Base-by-base conservation (phyloP, 64 coral and sea anemone genomes). In the Actinia tenebrosa region DNA sequence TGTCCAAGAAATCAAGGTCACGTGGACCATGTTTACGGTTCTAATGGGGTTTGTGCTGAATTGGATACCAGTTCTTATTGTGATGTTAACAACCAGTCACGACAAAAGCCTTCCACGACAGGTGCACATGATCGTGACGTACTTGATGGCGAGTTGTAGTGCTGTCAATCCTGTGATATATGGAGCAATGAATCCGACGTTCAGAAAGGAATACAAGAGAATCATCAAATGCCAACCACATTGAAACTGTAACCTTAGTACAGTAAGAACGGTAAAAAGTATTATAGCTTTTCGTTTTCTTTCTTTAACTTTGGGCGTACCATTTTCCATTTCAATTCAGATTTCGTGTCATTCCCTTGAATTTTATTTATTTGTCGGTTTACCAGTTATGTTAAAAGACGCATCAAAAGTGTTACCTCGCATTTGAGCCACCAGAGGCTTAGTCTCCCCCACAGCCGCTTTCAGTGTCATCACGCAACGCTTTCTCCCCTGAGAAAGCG, bases 81-180 rank as follows among this genome's bases (percentile, higher is more conserved):
- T 42, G 10, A 6, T 15, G 13, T 79, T 79, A 42, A 47, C 20
- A 17, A 42, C 22, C 23, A 79, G 77, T 19, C 45, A 79, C 18
- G 26, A 79, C 77, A 79, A 88, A 20, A 80, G 3, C 14, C 23
- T 88, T 16, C 26, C 87, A 8, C 87, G 75, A 15, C 53, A 88
- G 20, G 53, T 88, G n/a, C 44, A 27, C 16, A 47, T 88, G 1
- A 53, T 88, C 0, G 22, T 53, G 46, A 50, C 64, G 9, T 59
- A 78, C 44, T 43, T 14, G 4, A 37, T 18, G 13, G 87, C 87
- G 11, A 43, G 69, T 13, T 80, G 54, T 20, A 79, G 75, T 56
- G 87, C 87, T 59, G 18, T 88, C 14, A 88, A 88, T 45, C 87
- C 87, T 27, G 5, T 88, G 10, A 88, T 88, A 54, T 88, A 88